These are phyloP conservation scores for Eulemur rufifrons DNA, from an alignment of 2,113 vertebrate genomes.

Conservation along the genomic window DNA sequence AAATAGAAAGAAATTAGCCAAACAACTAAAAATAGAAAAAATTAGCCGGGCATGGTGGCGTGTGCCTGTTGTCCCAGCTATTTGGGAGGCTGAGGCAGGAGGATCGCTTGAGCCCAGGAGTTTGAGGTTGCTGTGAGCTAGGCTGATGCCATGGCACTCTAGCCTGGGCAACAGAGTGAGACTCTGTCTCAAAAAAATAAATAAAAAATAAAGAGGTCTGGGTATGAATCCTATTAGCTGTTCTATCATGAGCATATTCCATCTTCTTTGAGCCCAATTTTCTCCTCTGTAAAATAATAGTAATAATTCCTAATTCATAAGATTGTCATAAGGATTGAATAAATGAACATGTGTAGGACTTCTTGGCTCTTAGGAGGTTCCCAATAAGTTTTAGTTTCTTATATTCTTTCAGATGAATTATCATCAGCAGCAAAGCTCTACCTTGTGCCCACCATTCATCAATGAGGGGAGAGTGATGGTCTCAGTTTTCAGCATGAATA, in stretches of 20 bases:
- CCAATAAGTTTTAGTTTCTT: not conserved
- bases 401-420: not conserved
- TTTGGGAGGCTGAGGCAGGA: no score
- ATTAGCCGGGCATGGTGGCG: no score
- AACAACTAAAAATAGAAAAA: no score
- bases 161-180: no score
- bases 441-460: not conserved
- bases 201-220: not conserved
- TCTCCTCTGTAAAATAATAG: slow-evolving; percentile 1
- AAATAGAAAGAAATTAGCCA: no score
- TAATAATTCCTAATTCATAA: not conserved
- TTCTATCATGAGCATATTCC: not conserved
- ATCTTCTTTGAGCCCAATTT: not conserved
- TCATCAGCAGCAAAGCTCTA: not conserved
- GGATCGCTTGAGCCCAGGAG: no score
- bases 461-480: not conserved
- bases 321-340: not conserved
- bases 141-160: no score
- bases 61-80: no score
- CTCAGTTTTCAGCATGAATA: not conserved
- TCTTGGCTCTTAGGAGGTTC: not conserved
- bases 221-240: not conserved
- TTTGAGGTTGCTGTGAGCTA: no score
- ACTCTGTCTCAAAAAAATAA: no score
- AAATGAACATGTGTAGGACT: not conserved